Evolutionary conservation across 2,113 vertebrate genomes (phyloP).

Genomic region (Alexandromys fortis): DNA sequence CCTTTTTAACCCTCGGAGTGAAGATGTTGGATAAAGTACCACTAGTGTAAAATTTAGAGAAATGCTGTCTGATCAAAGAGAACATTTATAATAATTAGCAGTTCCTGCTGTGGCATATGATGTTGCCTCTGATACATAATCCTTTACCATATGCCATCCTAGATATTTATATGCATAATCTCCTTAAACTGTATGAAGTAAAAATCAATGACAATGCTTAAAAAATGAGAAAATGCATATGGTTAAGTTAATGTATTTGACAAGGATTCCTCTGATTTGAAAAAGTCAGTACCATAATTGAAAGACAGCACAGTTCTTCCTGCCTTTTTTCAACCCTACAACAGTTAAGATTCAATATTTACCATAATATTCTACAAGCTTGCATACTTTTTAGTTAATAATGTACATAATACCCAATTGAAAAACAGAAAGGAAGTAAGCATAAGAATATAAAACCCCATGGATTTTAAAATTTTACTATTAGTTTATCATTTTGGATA

Average conservation of each 20-base stretch:
- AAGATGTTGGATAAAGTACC: not conserved
- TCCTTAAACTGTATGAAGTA: not conserved
- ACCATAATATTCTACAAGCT: slow-evolving; percentile 11
- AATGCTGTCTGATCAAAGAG: not conserved
- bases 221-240: not conserved
- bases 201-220: slow-evolving; percentile 7
- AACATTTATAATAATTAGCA: slow-evolving; percentile 25
- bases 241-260: not conserved
- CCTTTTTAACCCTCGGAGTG: slow-evolving; percentile 7
- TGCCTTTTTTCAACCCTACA: not conserved
- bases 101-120: not conserved
- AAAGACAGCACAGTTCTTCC: not conserved
- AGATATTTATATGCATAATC: not conserved
- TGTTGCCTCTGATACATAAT: not conserved
- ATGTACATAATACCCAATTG: not conserved
- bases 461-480: not conserved
- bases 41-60: not conserved
- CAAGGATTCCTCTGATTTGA: not conserved
- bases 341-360: not conserved
- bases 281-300: not conserved
- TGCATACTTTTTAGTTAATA: not conserved
- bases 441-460: not conserved
- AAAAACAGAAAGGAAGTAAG: slow-evolving; percentile 10
- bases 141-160: not conserved
- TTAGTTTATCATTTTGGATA: slow-evolving; percentile 3